A percentile compares a stretch with the other conserved stretches of the same genome.
These are phyloP conservation scores for Aphaenogaster floridana DNA, from an alignment of 1,140 invertebrate genomes.

Conservation along the genomic window DNA sequence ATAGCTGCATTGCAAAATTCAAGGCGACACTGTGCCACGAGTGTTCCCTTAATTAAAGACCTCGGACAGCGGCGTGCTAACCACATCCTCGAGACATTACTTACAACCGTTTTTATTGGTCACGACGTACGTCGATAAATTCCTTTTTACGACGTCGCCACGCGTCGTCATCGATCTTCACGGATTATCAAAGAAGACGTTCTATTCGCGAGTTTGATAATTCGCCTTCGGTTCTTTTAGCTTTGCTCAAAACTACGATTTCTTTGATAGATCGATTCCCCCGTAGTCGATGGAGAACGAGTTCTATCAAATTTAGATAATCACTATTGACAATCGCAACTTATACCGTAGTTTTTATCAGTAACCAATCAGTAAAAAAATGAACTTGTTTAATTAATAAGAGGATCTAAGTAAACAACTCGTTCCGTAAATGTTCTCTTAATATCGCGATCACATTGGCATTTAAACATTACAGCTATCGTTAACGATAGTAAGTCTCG, in stretches of 20 bases:
- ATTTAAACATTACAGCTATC: constrained; percentile 29
- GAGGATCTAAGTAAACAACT: neutral
- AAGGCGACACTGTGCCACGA: constrained; percentile 51
- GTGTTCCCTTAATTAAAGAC: constrained; percentile 72
- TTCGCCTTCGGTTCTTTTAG: constrained; percentile 34
- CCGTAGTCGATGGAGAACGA: neutral
- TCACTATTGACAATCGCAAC: neutral
- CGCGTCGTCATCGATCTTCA: constrained; percentile 68
- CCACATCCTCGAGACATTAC: constrained; percentile 44
- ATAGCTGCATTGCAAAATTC: constrained; percentile 72
- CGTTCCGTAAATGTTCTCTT: neutral
- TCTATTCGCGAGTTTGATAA: constrained; percentile 60
- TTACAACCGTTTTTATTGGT: constrained; percentile 56
- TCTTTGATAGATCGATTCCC: constrained; percentile 29
- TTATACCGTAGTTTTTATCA: neutral
- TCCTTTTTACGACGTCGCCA: constrained; percentile 67
- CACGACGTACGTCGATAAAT: constrained; percentile 72
- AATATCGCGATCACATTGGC: neutral
- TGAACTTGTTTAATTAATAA: neutral
- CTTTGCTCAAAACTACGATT: constrained; percentile 18
- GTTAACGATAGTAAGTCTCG: constrained; percentile 26
- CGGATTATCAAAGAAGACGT: constrained; percentile 56
- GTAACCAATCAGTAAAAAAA: neutral
- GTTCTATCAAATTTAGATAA: constrained; percentile 10
- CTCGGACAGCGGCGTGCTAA: constrained; percentile 43